Evolutionary conservation across 1,140 invertebrate species (phyloP).

Genomic region (Penaeus vannamei): DNA sequence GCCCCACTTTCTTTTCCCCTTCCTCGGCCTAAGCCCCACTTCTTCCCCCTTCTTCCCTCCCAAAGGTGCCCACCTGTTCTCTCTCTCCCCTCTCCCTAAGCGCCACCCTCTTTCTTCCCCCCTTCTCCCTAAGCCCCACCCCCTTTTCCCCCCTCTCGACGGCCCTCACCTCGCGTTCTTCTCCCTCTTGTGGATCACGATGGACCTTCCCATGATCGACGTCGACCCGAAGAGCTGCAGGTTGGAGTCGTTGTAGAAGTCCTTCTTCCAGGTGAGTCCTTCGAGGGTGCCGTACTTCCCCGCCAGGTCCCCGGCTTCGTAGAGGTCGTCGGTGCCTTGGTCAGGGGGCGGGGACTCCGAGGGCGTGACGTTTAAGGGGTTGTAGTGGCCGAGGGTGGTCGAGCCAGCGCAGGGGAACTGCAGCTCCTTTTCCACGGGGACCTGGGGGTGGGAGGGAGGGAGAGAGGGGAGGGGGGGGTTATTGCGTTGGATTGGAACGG

Average conservation of each 20-base stretch:
- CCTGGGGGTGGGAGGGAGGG: constrained; percentile 73
- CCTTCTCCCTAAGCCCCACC: too few relatives aligned
- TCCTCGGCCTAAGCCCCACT: neutral
- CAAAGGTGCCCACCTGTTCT: too few relatives aligned
- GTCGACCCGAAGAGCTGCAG: constrained; percentile 87
- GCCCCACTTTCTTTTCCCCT: neutral
- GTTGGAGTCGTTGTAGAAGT: constrained; percentile 85
- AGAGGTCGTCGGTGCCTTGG: constrained; percentile 84
- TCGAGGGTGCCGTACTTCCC: constrained; percentile 85
- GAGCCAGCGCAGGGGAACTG: constrained; percentile 90
- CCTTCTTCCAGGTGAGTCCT: constrained; percentile 74
- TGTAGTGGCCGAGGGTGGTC: constrained; percentile 86
- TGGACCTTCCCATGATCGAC: constrained; percentile 87
- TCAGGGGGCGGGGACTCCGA: constrained; percentile 76
- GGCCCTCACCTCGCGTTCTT: constrained; percentile 69
- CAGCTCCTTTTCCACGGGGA: constrained; percentile 83
- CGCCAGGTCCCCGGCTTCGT: constrained; percentile 87
- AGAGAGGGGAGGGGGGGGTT: neutral
- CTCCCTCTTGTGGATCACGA: constrained; percentile 86
- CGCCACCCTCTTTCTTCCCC: too few relatives aligned
- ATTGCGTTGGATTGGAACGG: neutral
- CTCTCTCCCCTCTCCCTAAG: too few relatives aligned
- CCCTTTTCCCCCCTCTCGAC: too few relatives aligned
- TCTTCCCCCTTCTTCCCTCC: too few relatives aligned
- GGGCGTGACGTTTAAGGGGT: constrained; percentile 82